Percentiles rank a stretch among this genome's conserved stretches.
Evolutionary conservation across 2,113 vertebrate species (phyloP).

Genomic region (Tachycineta bicolor): DNA sequence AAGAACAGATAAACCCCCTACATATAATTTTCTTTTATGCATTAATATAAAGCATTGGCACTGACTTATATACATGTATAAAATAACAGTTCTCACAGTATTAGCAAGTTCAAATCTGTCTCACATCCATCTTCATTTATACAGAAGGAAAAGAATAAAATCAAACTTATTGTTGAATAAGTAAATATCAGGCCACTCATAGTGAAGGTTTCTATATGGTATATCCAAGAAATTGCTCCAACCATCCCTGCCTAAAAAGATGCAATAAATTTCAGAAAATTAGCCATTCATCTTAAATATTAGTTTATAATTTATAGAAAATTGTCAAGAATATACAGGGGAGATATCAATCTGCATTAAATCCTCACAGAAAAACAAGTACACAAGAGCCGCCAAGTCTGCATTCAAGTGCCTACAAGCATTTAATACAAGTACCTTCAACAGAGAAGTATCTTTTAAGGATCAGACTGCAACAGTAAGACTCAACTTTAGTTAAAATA

Average conservation of each 20-base stretch:
- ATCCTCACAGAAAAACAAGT: background rate
- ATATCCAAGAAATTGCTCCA: background rate
- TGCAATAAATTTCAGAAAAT: background rate
- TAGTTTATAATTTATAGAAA: background rate
- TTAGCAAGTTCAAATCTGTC: background rate
- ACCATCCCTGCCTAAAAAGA: background rate
- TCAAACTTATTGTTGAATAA: background rate
- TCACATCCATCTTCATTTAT: background rate
- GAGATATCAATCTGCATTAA: background rate
- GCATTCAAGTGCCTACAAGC: background rate
- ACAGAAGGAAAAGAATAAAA: background rate
- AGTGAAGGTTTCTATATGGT: background rate
- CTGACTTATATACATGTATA: background rate
- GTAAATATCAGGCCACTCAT: background rate
- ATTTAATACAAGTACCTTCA: background rate
- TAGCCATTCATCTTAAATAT: background rate
- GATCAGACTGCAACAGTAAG: background rate
- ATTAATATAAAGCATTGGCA: background rate
- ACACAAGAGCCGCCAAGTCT: background rate
- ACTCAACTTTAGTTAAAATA: background rate
- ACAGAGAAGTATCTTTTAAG: background rate
- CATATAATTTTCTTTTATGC: background rate
- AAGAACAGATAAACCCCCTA: background rate
- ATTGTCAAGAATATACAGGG: background rate
- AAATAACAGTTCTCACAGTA: background rate